Conservation (phyloP, 2,113 vertebrate species). For the Neolamprologus hecqui region DNA sequence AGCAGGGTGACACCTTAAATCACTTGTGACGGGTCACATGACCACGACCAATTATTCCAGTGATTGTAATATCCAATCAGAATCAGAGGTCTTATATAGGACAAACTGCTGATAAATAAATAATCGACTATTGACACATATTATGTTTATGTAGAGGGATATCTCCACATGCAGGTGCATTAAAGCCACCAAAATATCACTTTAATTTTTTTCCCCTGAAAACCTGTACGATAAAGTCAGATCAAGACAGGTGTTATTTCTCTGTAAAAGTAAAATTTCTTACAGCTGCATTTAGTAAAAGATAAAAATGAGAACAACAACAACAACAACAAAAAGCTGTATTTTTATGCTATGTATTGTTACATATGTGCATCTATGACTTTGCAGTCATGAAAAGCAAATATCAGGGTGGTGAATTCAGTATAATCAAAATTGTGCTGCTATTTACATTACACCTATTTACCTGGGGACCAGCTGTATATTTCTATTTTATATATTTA, state of each 20-base stretch:
- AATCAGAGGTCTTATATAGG: background rate
- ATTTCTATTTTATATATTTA: background rate
- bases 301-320: background rate
- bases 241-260: background rate
- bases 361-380: background rate
- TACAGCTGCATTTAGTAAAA: background rate
- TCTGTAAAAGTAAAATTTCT: background rate
- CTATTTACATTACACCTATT: background rate
- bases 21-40: background rate
- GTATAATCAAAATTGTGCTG: background rate
- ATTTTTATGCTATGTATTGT: background rate
- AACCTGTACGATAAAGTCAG: background rate
- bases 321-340: background rate
- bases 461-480: background rate
- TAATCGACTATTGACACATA: background rate
- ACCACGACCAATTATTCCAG: background rate
- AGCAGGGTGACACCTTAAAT: background rate
- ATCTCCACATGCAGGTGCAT: background rate
- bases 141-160: background rate
- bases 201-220: fast-evolving
- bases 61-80: background rate
- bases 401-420: background rate
- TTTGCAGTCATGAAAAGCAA: background rate
- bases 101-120: background rate
- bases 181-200: background rate